Base-by-base conservation (phyloP, 2,888 invertebrate species). In the Zeuzera pyrina region DNA sequence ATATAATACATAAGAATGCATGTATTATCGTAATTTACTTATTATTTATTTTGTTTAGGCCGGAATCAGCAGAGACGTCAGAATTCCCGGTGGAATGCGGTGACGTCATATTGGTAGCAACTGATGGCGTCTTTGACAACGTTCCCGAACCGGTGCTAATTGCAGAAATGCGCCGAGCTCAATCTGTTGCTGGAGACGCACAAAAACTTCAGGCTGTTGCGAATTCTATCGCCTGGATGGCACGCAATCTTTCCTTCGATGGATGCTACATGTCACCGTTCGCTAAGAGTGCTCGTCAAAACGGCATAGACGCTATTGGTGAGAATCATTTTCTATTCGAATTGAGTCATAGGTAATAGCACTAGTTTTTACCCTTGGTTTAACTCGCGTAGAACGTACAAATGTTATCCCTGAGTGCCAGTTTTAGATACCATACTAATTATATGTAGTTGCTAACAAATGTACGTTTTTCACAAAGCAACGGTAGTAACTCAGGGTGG, bases 61-160 rank as follows among this genome's bases (percentile, higher is more conserved):
- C 97, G 4, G 95, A 96, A 57, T 91, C 95, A 29, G 97, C 97
- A 12, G 93, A 94, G 43, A 93, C 92, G 23, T 89, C 93, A 12
- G 91, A 93, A 65, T 95, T 97, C 69, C 88, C 89, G 2, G 95
- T 94, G 30, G 91, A 94, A 71, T 93, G 95, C 60, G 97, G 97
- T 30, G 98, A 98, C 76, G 94, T 95, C 31, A 94, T 98, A 57
- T 86, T 98, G 22, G 89, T 98, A 33, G 98, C 97, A 13, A 98
- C 98, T 1, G 98, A 99, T 78, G 98, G 98, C 32, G 94, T 99
- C 34, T 99, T 98, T 83, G 98, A 99, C 84, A 98, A 98, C 83
- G 91, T 98, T 53, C 96, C 97, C 38, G 95, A 95, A 57, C 90
- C 91, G 45, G 87, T 97, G 65, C 88, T 98, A 56, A 86, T 97